Percentiles rank a stretch among this genome's conserved stretches.
Conservation (phyloP, 2,888 invertebrate genomes). For the Linnaemya vulpina region DNA sequence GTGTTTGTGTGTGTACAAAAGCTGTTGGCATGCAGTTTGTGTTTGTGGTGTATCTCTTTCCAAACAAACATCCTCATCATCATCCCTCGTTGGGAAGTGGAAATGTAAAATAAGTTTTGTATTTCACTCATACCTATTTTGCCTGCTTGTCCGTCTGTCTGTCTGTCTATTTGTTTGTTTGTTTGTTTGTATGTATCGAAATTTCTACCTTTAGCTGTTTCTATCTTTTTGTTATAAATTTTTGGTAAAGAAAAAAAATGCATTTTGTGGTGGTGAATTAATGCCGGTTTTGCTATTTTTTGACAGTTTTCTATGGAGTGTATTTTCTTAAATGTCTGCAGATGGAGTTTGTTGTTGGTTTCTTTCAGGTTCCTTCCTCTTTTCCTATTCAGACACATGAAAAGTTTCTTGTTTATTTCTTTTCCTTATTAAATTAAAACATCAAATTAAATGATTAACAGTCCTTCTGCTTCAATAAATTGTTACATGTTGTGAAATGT, state of each 20-base stretch:
- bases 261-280: constrained; percentile 74
- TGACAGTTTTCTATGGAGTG: constrained; percentile 75
- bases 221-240: not conserved
- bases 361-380: constrained; percentile 31
- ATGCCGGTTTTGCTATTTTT: constrained; percentile 79
- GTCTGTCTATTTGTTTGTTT: not conserved
- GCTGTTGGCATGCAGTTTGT: constrained; percentile 13
- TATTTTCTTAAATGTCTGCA: constrained; percentile 60
- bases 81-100: constrained; percentile 51
- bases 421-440: constrained; percentile 65
- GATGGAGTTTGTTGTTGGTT: constrained; percentile 26
- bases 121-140: constrained; percentile 77
- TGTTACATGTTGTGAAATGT: constrained; percentile 44
- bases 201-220: constrained; percentile 36
- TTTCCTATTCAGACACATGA: not conserved
- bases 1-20: constrained; percentile 5
- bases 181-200: not conserved
- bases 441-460: constrained; percentile 60
- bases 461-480: constrained; percentile 25
- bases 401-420: not conserved
- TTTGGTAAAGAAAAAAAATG: constrained; percentile 35
- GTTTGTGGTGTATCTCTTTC: constrained; percentile 36
- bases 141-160: constrained; percentile 2
- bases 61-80: constrained; percentile 50
- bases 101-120: constrained; percentile 77